A percentile compares a stretch with the other conserved stretches of the same genome.
phyloP scores from a whole-genome alignment of 2,797 vertebrate genomes.

The Acipenser transmontanus region DNA sequence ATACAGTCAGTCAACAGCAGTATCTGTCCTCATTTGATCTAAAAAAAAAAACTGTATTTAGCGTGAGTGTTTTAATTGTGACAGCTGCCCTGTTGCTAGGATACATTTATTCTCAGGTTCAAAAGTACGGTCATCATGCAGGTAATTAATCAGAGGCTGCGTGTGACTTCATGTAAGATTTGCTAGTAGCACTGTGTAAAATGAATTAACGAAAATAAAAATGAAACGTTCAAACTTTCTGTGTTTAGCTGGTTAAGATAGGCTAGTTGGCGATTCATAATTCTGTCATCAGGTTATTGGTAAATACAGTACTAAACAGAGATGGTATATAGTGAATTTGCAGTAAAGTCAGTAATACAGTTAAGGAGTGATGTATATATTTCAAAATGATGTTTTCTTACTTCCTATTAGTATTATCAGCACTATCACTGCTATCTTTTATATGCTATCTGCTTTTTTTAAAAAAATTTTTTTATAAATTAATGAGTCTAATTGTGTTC shows the following conservation, averaged over 20 bases:
- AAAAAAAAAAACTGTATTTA: conserved; percentile 29
- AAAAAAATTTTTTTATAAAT: no score
- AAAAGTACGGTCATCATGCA: background rate
- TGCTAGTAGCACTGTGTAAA: background rate
- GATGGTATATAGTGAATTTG: no score
- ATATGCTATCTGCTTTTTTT: no score
- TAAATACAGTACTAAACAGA: no score
- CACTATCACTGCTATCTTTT: no score
- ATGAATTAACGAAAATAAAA: background rate
- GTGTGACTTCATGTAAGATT: background rate
- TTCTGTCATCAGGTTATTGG: no score
- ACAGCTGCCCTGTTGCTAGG: conserved; percentile 64
- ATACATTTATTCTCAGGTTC: conserved; percentile 18
- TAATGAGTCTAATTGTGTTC: no score
- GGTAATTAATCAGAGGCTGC: background rate
- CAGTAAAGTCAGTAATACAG: no score
- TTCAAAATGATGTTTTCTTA: no score
- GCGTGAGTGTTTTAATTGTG: conserved; percentile 1
- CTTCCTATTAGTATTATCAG: no score
- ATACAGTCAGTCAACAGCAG: conserved; percentile 2
- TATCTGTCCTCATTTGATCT: conserved; percentile 29
- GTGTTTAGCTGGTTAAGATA: background rate
- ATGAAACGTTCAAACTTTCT: background rate
- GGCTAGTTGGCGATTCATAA: conserved; percentile 11
- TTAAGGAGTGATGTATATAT: no score